A percentile compares a stretch with the other conserved stretches of the same genome.
phyloP scores from a whole-genome alignment of 2,888 invertebrate genomes.

The Ochropleura leucogaster region DNA sequence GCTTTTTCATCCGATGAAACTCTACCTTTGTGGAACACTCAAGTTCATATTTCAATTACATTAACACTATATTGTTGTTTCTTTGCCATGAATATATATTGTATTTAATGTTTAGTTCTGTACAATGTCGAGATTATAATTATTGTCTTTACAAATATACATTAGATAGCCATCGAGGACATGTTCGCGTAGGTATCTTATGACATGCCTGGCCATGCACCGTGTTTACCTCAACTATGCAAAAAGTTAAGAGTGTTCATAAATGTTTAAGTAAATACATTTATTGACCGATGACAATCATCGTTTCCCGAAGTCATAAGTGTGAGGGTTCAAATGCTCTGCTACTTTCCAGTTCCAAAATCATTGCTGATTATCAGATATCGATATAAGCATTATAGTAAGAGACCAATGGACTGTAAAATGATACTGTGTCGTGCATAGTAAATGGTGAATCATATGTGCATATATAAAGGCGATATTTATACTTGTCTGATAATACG shows the following conservation, averaged over 20 bases:
- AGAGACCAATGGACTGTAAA: constrained; percentile 15
- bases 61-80: constrained; percentile 27
- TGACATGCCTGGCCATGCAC: constrained; percentile 8
- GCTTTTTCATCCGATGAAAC: neutral
- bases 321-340: neutral
- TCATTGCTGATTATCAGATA: constrained; percentile 8
- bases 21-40: neutral
- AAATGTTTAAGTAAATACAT: constrained; percentile 10
- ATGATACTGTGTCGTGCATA: constrained; percentile 28
- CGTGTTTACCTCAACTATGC: constrained; percentile 19
- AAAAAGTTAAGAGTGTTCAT: neutral
- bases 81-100: constrained; percentile 42
- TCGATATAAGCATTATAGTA: neutral
- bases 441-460: constrained; percentile 29
- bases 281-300: constrained; percentile 18
- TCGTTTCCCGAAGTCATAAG: neutral
- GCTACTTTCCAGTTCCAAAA: constrained; percentile 8
- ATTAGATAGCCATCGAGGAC: constrained; percentile 56
- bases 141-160: constrained; percentile 49
- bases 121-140: constrained; percentile 54
- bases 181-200: constrained; percentile 6
- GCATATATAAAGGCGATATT: constrained; percentile 39
- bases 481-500: constrained; percentile 29
- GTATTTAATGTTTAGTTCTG: constrained; percentile 30
- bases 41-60: constrained; percentile 39